Base-by-base conservation (phyloP, 1,140 invertebrate genomes). In the Drosophila nigrodunni region DNA sequence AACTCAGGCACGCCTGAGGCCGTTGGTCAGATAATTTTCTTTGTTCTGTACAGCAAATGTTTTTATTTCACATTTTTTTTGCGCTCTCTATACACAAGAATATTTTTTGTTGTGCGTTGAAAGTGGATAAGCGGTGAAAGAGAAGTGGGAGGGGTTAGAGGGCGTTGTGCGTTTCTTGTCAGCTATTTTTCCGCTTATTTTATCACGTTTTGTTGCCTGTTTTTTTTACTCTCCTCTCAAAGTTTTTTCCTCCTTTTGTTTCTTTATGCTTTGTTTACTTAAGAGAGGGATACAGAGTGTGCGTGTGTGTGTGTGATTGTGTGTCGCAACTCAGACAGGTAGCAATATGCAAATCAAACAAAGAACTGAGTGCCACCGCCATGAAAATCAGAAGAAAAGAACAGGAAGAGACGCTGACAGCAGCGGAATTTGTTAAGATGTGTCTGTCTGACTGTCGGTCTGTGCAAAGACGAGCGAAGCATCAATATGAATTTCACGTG, bases 301-400 rank as follows among this genome's bases (percentile, higher is more conserved):
- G 25, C 6, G 6, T 5, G 25, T 30, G 25, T 30, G 25, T 30
- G 25, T 30, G 25, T 30, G 25, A 2, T 21, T 50, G 34, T 34
- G 58, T 71, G 65, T 37, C 64, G 37, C 43, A 70, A 64, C 46
- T 62, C 80, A 74, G 85, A 72, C 80, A 83, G 85, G 83, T 88
- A 87, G 85, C 83, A 83, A 72, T 89, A 88, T 88, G 83, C 77
- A 88, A 88, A 88, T 89, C 83, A 89, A 83, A 85, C 80, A 83
- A 75, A 70, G 66, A 65, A 61, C 70, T 18, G 54, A 58, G 59
- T 61, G 60, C 72, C 55, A 34, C 34, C 55, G 47, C 55, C 41
- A 52, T 47, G 58, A 44, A 68, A 41, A 34, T 44, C 61, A 30
- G 47, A 21, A 39, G n/a, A 44, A 21, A 59, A 46, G n/a, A 58